Conservation (phyloP, 2,888 invertebrate species). For the Melinopterus prodromus region DNA sequence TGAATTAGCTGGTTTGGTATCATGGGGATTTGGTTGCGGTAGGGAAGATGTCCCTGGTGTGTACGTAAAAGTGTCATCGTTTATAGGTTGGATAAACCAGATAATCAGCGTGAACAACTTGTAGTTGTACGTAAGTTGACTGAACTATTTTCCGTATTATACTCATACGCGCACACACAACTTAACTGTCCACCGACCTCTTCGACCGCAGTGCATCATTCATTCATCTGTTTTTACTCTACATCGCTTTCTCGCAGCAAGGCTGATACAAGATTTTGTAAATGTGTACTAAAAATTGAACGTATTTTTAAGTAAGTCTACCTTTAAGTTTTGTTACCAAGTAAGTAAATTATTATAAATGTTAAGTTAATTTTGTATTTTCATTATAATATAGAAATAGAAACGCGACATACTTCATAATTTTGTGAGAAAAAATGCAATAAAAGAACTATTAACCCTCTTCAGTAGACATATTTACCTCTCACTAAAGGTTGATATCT, state of each 20-base stretch:
- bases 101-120: conserved; percentile 94
- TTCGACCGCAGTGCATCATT: conserved; percentile 5
- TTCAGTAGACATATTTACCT: too few relatives aligned
- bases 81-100: conserved; percentile 97
- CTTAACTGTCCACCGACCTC: conserved; percentile 4
- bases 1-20: conserved; percentile 91
- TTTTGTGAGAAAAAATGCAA: too few relatives aligned
- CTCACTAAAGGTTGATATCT: too few relatives aligned
- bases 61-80: conserved; percentile 94
- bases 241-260: conserved; percentile 17
- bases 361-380: conserved; percentile 28
- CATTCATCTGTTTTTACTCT: conserved; percentile 5
- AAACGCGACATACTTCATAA: not conserved
- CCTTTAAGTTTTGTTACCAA: conserved; percentile 42
- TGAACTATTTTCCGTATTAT: conserved; percentile 15
- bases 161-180: not conserved
- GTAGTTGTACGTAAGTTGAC: conserved; percentile 57
- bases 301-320: conserved; percentile 32
- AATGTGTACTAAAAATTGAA: conserved; percentile 40
- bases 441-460: too few relatives aligned
- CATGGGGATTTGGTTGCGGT: conserved; percentile 97
- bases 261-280: conserved; percentile 34
- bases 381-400: conserved; percentile 9
- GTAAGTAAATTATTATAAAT: conserved; percentile 43
- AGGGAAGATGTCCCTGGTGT: conserved; percentile 94